Conservation (phyloP, 2,888 invertebrate species). For the Allolobophora icterica region DNA sequence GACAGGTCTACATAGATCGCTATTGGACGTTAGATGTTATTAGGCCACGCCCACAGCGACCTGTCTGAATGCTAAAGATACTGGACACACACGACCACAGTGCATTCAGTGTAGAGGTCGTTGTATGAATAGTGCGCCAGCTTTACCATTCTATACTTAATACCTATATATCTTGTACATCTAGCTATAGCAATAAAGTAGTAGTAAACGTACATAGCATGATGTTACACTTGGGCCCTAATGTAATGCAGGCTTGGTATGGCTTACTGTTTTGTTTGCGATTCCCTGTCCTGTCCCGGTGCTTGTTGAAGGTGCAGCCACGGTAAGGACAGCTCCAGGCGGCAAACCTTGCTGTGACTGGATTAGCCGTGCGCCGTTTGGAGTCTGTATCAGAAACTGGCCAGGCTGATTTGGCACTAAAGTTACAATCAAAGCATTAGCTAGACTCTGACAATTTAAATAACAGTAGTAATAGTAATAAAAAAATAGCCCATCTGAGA, state of each 20-base stretch:
- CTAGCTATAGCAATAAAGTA: too few species aligned
- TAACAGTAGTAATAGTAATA: neutral
- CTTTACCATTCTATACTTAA: too few species aligned
- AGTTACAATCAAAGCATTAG: neutral
- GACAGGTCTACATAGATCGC: too few species aligned
- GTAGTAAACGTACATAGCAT: too few species aligned
- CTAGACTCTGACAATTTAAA: neutral
- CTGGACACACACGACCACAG: too few species aligned
- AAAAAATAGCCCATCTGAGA: too few species aligned
- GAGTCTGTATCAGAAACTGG: slow-evolving; percentile 19
- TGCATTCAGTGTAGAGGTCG: too few species aligned
- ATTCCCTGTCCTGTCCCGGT: neutral
- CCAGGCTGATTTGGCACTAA: slow-evolving; percentile 4
- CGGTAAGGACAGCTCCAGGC: neutral
- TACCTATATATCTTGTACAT: too few species aligned
- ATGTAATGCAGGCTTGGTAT: neutral
- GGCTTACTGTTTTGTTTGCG: neutral
- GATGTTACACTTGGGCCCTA: neutral
- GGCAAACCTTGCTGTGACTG: slow-evolving; percentile 20
- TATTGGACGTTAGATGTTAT: too few species aligned
- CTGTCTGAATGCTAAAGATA: too few species aligned
- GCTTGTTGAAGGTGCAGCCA: slow-evolving; percentile 23
- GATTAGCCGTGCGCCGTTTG: slow-evolving; percentile 5
- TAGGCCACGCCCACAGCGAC: too few species aligned
- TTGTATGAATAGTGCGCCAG: too few species aligned